Conservation (phyloP, 2,113 vertebrate species). For the Apus apus region DNA sequence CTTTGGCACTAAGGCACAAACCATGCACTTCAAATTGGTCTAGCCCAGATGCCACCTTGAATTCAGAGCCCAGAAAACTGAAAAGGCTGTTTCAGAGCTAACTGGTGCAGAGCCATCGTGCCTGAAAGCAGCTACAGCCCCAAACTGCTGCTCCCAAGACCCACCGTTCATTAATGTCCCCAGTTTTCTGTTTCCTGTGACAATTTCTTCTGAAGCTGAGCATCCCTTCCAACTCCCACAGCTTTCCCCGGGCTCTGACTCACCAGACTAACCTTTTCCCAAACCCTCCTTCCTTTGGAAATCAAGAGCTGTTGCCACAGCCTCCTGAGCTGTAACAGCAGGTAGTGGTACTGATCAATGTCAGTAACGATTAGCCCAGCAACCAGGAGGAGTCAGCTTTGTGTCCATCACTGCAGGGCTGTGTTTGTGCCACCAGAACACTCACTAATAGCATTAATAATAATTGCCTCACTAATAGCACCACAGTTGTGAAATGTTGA, state of each 20-base stretch:
- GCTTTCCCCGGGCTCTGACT: neutral
- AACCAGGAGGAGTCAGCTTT: neutral
- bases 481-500: neutral
- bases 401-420: neutral
- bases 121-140: neutral
- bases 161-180: neutral
- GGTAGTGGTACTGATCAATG: neutral
- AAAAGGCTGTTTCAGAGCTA: neutral
- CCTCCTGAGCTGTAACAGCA: neutral
- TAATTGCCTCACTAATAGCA: constrained; percentile 16
- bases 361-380: neutral
- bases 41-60: neutral
- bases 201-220: neutral
- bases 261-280: neutral
- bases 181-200: neutral
- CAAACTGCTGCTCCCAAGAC: neutral
- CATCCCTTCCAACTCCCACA: neutral
- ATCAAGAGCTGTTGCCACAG: neutral
- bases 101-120: neutral
- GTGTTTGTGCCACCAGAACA: neutral
- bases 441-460: constrained; percentile 19
- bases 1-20: neutral
- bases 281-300: neutral
- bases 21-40: neutral
- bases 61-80: neutral